These are phyloP conservation scores for Harpagifer antarcticus DNA, from an alignment of 2,797 vertebrate genomes.

Conservation along the genomic window DNA sequence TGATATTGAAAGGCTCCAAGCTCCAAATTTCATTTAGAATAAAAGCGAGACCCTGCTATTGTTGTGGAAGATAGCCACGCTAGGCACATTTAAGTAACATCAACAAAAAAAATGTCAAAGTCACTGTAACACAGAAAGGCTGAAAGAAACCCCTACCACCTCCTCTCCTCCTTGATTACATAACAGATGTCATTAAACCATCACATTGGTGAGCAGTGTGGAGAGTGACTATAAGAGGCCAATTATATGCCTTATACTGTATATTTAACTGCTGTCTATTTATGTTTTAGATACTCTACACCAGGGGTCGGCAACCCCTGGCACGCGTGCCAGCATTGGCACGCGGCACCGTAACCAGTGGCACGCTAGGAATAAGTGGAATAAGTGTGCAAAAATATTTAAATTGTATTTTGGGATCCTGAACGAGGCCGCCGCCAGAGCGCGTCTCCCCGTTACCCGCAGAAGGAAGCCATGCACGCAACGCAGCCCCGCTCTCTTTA, in stretches of 20 bases:
- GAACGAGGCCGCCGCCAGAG: no score
- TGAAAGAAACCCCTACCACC: background rate
- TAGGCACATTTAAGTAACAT: slow-evolving; percentile 32
- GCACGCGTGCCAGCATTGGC: no score
- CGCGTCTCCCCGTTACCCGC: no score
- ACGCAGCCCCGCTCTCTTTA: no score
- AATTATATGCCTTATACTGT: background rate
- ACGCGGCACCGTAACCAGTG: no score
- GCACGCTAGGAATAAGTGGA: no score
- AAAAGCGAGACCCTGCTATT: background rate
- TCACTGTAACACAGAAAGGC: slow-evolving; percentile 18
- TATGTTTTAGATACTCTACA: background rate
- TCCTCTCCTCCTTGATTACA: slow-evolving; percentile 9
- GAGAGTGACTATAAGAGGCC: background rate
- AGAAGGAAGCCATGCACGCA: no score
- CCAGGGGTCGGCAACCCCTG: no score
- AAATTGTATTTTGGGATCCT: no score
- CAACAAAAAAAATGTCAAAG: background rate
- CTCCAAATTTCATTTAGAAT: slow-evolving; percentile 23
- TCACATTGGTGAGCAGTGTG: slow-evolving; percentile 1
- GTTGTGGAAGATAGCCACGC: background rate
- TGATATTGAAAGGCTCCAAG: slow-evolving; percentile 44
- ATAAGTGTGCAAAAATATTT: no score
- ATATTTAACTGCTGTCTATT: background rate
- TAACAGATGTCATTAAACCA: slow-evolving; percentile 29